Evolutionary conservation across 64 coral and sea anemone genomes (phyloP).

Genomic region (Porites australiensis): DNA sequence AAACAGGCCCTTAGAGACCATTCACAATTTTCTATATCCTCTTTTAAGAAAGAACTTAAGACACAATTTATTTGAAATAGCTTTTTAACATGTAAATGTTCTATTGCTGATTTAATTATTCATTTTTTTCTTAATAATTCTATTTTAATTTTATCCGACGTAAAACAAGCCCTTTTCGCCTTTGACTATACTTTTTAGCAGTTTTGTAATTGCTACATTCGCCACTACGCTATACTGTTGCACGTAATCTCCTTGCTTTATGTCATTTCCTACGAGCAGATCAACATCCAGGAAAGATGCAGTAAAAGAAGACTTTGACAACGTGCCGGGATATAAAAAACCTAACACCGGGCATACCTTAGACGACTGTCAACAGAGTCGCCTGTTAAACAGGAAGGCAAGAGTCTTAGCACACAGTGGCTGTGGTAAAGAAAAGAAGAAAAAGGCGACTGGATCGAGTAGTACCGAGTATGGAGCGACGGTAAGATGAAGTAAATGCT

Average conservation of each 20-base stretch:
- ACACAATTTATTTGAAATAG: too few relatives aligned
- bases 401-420: slow-evolving; percentile 68
- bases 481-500: background rate
- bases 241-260: background rate
- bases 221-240: too few relatives aligned
- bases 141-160: too few relatives aligned
- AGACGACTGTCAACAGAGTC: slow-evolving; percentile 85
- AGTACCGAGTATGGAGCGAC: slow-evolving; percentile 68
- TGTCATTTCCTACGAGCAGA: background rate
- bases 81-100: too few relatives aligned
- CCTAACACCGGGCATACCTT: slow-evolving; percentile 70
- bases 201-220: too few relatives aligned
- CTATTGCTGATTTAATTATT: too few relatives aligned
- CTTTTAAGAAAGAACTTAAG: too few relatives aligned
- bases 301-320: slow-evolving; percentile 78
- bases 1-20: too few relatives aligned
- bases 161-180: too few relatives aligned
- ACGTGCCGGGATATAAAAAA: slow-evolving; percentile 72
- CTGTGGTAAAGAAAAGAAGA: slow-evolving; percentile 82
- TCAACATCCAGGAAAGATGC: background rate
- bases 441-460: slow-evolving; percentile 64
- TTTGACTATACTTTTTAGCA: too few relatives aligned
- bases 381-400: slow-evolving; percentile 17
- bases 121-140: too few relatives aligned
- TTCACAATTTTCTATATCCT: too few relatives aligned